phyloP scores from a whole-genome alignment of 2,888 invertebrate species.

The Uropetala carovei region DNA sequence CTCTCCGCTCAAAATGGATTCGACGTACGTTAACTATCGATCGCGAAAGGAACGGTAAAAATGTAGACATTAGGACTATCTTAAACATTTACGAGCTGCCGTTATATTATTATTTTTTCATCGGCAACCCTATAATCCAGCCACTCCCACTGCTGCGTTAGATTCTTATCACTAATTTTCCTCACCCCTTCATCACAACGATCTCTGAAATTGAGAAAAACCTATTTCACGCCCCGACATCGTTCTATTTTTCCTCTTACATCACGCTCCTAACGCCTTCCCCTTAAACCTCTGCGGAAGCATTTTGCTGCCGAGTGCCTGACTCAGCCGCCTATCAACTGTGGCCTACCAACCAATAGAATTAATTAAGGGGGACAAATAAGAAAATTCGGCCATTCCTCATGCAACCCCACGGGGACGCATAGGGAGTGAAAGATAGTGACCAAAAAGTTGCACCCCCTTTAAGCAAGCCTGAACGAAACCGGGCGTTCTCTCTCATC shows the following conservation, averaged over 20 bases:
- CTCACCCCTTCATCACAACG: background rate
- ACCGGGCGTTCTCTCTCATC: constrained; percentile 18
- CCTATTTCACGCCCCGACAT: background rate
- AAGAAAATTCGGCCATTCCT: constrained; percentile 40
- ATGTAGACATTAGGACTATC: too few relatives aligned
- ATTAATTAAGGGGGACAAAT: constrained; percentile 56
- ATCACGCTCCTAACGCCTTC: background rate
- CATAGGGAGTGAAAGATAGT: background rate
- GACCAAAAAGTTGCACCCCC: constrained; percentile 8
- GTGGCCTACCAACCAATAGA: constrained; percentile 57
- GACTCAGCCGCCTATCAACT: constrained; percentile 54
- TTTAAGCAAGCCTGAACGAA: background rate
- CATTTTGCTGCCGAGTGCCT: constrained; percentile 27
- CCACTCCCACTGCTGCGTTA: background rate
- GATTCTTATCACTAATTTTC: constrained; percentile 27
- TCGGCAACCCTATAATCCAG: background rate
- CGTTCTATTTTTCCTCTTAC: background rate
- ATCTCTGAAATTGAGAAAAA: background rate
- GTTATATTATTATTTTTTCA: too few relatives aligned
- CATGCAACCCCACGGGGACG: constrained; percentile 14
- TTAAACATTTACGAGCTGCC: too few relatives aligned
- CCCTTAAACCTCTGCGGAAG: constrained; percentile 30
- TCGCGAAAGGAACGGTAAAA: too few relatives aligned
- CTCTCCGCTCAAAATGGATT: too few relatives aligned
- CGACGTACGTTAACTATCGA: too few relatives aligned